Evolutionary conservation across 2,888 invertebrate genomes (phyloP).

Genomic region (Dromius quadrimaculatus): DNA sequence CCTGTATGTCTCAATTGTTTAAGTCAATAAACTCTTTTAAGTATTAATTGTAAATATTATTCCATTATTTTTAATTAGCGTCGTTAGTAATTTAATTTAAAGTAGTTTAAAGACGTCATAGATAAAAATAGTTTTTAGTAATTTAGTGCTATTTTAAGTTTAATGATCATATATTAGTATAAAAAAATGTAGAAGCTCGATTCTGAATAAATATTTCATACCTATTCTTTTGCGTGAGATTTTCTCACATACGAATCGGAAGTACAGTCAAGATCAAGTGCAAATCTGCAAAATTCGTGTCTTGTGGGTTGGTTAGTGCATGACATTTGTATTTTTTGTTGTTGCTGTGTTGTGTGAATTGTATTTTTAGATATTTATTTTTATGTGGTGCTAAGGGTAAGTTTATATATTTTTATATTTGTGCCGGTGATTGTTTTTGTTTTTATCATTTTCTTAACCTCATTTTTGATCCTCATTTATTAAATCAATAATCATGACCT

Average conservation of each 20-base stretch:
- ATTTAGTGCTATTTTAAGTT: slow-evolving; percentile 12
- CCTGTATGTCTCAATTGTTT: slow-evolving; percentile 34
- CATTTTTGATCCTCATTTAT: slow-evolving; percentile 32
- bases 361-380: neutral
- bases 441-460: slow-evolving; percentile 18
- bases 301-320: neutral
- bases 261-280: slow-evolving; percentile 31
- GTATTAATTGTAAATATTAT: slow-evolving; percentile 46
- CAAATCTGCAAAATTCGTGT: slow-evolving; percentile 10
- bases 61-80: slow-evolving; percentile 21
- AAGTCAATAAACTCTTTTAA: slow-evolving; percentile 13
- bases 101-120: slow-evolving; percentile 18
- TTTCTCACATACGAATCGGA: slow-evolving; percentile 4
- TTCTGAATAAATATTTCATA: slow-evolving; percentile 9
- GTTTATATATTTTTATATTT: neutral
- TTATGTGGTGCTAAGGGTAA: slow-evolving; percentile 13
- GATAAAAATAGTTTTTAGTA: slow-evolving; percentile 25
- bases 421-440: neutral
- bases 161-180: slow-evolving; percentile 1
- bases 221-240: slow-evolving; percentile 7
- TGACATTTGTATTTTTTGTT: neutral
- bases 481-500: slow-evolving; percentile 48
- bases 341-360: neutral
- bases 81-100: slow-evolving; percentile 35
- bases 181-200: slow-evolving; percentile 5